Percentiles rank a stretch among this genome's conserved stretches.
These are phyloP conservation scores for Phyllotis vaccarum DNA, from an alignment of 2,797 vertebrate species.

Conservation along the genomic window DNA sequence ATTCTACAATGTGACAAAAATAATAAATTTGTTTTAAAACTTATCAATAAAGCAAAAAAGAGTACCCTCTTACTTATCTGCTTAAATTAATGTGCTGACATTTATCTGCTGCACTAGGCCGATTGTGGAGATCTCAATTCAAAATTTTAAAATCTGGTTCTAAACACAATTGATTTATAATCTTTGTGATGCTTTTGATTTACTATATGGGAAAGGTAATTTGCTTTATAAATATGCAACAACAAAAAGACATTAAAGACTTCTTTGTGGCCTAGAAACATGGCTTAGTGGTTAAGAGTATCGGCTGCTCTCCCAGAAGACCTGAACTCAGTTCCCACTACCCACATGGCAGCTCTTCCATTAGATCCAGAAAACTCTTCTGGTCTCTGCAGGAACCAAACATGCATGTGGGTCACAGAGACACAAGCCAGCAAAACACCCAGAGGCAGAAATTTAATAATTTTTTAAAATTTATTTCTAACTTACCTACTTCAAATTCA, in stretches of 20 bases:
- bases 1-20: conserved; percentile 83
- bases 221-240: not conserved
- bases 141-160: conserved; percentile 4
- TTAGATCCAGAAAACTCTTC: not conserved
- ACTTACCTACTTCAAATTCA: not conserved
- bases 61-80: not conserved
- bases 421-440: not conserved
- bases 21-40: conserved; percentile 45
- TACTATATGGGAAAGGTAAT: not conserved
- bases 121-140: not conserved
- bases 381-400: not conserved
- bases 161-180: conserved; percentile 12
- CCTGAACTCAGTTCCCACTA: not conserved
- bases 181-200: conserved; percentile 1
- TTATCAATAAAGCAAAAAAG: not conserved
- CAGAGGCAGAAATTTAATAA: not conserved
- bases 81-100: not conserved
- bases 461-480: not conserved
- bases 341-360: not conserved
- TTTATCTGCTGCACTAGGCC: not conserved
- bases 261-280: not conserved
- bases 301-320: not conserved
- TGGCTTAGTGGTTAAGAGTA: not conserved
- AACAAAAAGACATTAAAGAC: not conserved
- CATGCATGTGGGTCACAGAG: not conserved